Base-by-base conservation (phyloP, 2,113 vertebrate species). In the Perca flavescens region DNA sequence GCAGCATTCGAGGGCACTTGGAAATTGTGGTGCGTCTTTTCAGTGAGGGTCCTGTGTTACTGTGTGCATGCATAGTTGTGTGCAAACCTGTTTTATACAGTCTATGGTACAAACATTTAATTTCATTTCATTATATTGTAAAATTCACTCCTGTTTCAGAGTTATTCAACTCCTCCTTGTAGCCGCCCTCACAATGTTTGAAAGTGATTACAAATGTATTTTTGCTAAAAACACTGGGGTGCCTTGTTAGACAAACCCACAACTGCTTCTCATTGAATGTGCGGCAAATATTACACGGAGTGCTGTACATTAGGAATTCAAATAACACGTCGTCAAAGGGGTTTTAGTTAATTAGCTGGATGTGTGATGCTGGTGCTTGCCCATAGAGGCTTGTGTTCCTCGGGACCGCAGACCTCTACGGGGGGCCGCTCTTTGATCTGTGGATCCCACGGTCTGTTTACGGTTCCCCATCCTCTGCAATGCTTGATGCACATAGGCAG, bases 221-320 rank as follows among this genome's bases (percentile, higher is more conserved):
- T 91, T 82, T 86, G 77, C 73, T 85, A 50, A 79, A 90, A 88
- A 89, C 91, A 83, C 88, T 82, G 70, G 90, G 92, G 91, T 86
- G 91, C 84, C 93, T 91, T 90, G 89, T 92, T 91, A 90, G 86
- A 85, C 88, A 93, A 90, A 92, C 88, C 89, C 92, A 90, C 84
- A 46, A 79, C 82, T 61, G 16, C 71, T 77, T 82, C 77, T 61
- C 75, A 53, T 83, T 91, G 86, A 90, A 85, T 87, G 89, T 90
- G 83, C 84, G 77, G 76, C 84, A 88, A 85, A 91, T 82, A 87
- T 89, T 86, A 72, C 71, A 74, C 72, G 73, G 85, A 88, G 65
- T 53, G 83, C 50, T 90, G 86, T 87, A 74, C 84, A 85, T 92
- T 91, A 89, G 66, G 61, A 90, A 93, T 94, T 87, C 90, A 91